phyloP scores from a whole-genome alignment of 2,113 vertebrate genomes.

The Melanerpes aurifrons region DNA sequence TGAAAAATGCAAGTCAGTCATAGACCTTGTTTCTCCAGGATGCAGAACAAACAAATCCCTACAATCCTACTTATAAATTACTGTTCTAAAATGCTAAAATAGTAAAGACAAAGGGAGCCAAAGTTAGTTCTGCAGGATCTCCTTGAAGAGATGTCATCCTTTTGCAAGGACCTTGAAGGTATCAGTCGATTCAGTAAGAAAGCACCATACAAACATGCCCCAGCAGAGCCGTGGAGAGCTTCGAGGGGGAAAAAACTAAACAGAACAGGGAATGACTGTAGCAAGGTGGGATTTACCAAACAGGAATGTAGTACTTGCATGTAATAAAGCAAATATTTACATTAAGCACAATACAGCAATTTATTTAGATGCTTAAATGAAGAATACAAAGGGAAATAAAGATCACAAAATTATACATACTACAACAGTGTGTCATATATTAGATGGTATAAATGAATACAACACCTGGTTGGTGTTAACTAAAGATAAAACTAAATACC shows the following conservation, averaged over 20 bases:
- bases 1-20: background rate
- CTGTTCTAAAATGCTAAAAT: background rate
- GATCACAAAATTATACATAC: slow-evolving; percentile 94
- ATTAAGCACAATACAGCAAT: slow-evolving; percentile 99
- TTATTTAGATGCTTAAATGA: slow-evolving; percentile 98
- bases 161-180: background rate
- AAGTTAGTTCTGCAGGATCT: background rate
- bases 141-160: background rate
- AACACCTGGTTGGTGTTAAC: slow-evolving; percentile 81
- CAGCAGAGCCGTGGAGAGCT: background rate
- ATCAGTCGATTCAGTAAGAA: background rate
- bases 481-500: slow-evolving; percentile 86
- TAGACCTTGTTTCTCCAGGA: background rate
- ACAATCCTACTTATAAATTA: background rate
- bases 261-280: background rate
- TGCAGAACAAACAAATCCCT: background rate
- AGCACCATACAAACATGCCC: background rate
- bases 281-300: background rate
- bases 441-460: slow-evolving; percentile 87
- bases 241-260: background rate
- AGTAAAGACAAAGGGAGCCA: background rate
- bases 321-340: slow-evolving; percentile 82
- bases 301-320: slow-evolving; percentile 19
- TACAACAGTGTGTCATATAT: slow-evolving; percentile 89
- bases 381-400: slow-evolving; percentile 93